Percentiles rank a stretch among this genome's conserved stretches.
Conservation (phyloP, 2,113 vertebrate genomes). For the Ascaphus truei region DNA sequence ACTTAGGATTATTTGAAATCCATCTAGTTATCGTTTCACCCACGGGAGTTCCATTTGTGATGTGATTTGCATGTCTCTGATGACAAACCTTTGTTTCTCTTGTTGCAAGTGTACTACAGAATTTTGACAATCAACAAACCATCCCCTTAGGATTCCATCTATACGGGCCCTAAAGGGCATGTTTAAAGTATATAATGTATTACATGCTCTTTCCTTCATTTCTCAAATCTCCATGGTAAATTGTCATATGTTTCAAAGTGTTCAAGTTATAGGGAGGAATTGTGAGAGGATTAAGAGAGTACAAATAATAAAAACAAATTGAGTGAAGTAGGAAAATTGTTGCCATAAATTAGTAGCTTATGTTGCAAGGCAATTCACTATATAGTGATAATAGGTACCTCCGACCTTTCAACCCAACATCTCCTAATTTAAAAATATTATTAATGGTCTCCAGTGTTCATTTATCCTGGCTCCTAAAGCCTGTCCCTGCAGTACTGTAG, state of each 20-base stretch:
- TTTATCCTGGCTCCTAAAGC: too few species aligned
- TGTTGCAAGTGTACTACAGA: neutral
- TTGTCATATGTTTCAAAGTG: slow-evolving; percentile 10
- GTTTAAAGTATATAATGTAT: slow-evolving; percentile 24
- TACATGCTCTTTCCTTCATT: slow-evolving; percentile 14
- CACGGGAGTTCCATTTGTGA: slow-evolving; percentile 11
- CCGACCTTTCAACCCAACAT: too few species aligned
- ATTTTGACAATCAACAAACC: slow-evolving; percentile 19
- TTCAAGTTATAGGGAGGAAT: slow-evolving; percentile 4
- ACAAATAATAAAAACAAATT: neutral
- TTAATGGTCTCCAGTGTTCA: too few species aligned
- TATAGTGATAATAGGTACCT: too few species aligned
- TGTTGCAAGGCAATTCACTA: too few species aligned
- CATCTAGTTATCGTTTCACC: neutral
- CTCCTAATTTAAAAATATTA: too few species aligned
- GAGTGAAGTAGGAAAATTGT: neutral
- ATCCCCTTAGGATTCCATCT: slow-evolving; percentile 15
- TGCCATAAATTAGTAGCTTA: slow-evolving; percentile 1
- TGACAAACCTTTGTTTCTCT: slow-evolving; percentile 6
- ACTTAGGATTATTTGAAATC: neutral
- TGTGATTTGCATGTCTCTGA: slow-evolving; percentile 10
- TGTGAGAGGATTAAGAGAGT: slow-evolving; percentile 2
- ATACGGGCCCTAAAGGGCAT: slow-evolving; percentile 8
- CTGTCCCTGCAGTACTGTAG: too few species aligned
- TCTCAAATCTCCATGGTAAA: neutral